These are phyloP conservation scores for Phocoena sinus DNA, from an alignment of 2,113 vertebrate species.

Conservation along the genomic window DNA sequence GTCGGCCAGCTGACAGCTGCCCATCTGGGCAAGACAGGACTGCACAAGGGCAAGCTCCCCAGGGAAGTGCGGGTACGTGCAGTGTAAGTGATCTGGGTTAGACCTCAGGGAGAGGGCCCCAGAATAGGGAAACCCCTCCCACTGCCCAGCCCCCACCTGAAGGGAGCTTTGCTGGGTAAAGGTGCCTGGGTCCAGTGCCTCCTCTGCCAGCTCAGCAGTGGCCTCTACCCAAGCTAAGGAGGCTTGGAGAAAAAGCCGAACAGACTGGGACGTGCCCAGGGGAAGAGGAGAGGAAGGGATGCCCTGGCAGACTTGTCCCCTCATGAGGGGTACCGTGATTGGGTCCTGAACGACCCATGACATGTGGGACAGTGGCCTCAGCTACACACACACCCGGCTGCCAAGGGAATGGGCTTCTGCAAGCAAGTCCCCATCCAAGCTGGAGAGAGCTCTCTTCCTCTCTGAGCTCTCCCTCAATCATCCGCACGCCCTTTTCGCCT, in stretches of 20 bases:
- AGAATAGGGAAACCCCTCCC: not conserved
- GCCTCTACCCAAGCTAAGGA: not conserved
- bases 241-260: not conserved
- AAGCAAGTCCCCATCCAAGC: not conserved
- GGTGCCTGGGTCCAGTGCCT: not conserved
- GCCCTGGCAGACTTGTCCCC: not conserved
- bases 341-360: not conserved
- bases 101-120: not conserved
- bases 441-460: not conserved
- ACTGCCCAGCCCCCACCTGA: not conserved
- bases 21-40: not conserved
- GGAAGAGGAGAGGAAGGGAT: not conserved
- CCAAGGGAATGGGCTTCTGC: not conserved
- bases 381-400: not conserved
- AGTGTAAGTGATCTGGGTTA: not conserved
- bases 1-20: not conserved
- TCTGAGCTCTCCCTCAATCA: not conserved
- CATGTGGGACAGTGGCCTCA: not conserved
- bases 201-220: not conserved
- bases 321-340: not conserved
- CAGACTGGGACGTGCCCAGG: not conserved
- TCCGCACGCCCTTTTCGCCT: fast-evolving
- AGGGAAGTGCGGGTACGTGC: fast-evolving
- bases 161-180: not conserved
- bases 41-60: not conserved